Evolutionary conservation across 2,797 vertebrate genomes (phyloP), one percentile per base, ranked within the genome.

Genomic region (Rhynchotus rufescens): DNA sequence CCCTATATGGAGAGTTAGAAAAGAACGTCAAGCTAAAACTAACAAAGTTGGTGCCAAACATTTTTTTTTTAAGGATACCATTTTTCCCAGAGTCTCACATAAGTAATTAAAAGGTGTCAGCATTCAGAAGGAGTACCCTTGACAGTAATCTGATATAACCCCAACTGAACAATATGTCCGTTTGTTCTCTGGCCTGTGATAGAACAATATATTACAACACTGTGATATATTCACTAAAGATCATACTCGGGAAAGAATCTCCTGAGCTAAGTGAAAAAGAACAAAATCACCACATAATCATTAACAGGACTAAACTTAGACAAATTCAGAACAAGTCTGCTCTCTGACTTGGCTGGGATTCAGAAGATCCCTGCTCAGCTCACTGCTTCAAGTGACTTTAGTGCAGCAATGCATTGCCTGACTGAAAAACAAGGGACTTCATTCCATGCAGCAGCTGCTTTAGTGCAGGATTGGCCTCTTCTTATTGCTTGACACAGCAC

Each of bases 101-200:
- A 92, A n/a, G 77, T 93, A 96, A 95, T 96, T 96, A 95, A 88
- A 94, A 95, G 91, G 93, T 94, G 92, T 94, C 94, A 93, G 78
- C 80, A 93, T 89, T 94, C 88, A 84, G 85, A 81, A 94, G 77
- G 77, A 94, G 78, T 81, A 91, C 81, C 77, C 74, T 86, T 96
- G 94, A 94, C 93, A 96, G 92, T 78, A 95, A 94, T 83, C 81
- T 67, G 92, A 86, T 95, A 77, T 77, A 92, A 87, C 80, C 93
- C 90, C 78, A 84, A 54, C 32, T 38, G 83, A 95, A 91, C 83
- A 94, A 86, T 77, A 57, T 1, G 6, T 79, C 74, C 19, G 77
- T 88, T 95, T 89, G 78, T 83, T 95, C 77, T 47, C 89, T 84
- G 74, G 67, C 73, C 85, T 67, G 42, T 60, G 68, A 79, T 51